Evolutionary conservation across 1,140 invertebrate species (phyloP), one percentile per base, ranked within the genome.

Genomic region (Saccostrea glomerata): DNA sequence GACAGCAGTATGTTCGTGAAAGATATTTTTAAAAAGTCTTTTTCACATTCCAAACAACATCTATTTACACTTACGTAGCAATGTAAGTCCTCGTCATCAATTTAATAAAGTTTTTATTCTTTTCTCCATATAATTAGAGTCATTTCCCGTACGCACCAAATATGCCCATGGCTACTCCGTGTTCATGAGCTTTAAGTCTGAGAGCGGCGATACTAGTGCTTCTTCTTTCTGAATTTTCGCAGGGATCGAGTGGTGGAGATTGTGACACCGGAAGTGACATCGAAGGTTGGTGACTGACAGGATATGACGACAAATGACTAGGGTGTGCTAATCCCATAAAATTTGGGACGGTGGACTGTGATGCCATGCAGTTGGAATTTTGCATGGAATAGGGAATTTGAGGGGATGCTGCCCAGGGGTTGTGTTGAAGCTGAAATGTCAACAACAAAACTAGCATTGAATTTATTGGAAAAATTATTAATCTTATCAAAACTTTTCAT

Each of bases 131-230:
- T 20, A n/a, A 54, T 84, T 25, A 77, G 15, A 40, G 13, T 88
- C 87, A 92, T 84, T 92, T 92, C 36, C 90, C 91, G 66, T 92
- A 92, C n/a, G 90, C 90, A 89, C 92, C 91, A 54, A 93, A 89
- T 73, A 92, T 90, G 0, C 93, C 93, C 87, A 93, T 91, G 30
- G 92, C 91, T 25, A 91, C 92, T 82, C 91, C 92, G 86, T 99
- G 98, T 95, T 99, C 98, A 15, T 98, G 96, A 0, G 98, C 98
- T 92, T 98, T 98, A 82, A 98, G 95, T 88, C 98, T 95, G 11
- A 99, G 95, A 0, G 97, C 97, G 1, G 97, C 98, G 89, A 98
- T 98, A 91, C 97, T 98, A 17, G 97, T 98, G 92, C 97, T 97
- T 88, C 98, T 95, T 88, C 98, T 95, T 94, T 98, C 98, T 82